Base-by-base conservation (phyloP, 2,113 vertebrate genomes). In the Brienomyrus brachyistius region DNA sequence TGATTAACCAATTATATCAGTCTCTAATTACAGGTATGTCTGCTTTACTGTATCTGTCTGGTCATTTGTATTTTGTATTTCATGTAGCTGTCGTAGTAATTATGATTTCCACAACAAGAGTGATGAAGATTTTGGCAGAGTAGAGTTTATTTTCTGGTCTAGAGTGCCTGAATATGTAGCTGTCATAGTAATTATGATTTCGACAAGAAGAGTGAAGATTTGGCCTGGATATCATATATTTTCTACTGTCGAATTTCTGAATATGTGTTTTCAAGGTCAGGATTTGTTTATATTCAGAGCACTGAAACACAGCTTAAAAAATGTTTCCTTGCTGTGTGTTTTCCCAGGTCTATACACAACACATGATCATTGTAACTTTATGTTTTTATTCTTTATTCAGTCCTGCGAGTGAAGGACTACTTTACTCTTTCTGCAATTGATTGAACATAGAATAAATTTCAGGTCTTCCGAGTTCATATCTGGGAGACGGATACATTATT, bases 141-240 rank as follows among this genome's bases (percentile, higher is more conserved):
- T 47, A 31, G 11, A 4, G 10, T 35, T 13, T 74, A 15, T 74
- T 74, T 74, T 74, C 66, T 27, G 31, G 10, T 74, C n/a, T 31
- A 15, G 27, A 74, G 35, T 74, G 66, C 10, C 66, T 70, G 66
- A 35, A 15, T 74, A 74, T 74, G 27, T 74, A 74, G 27, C 27
- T 31, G n/a, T 35, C 66, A 86, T 82, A 89, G 89, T 89, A 86
- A 35, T 89, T 89, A 89, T 89, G 88, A 74, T 77, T 15, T 10
- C 15, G 17, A 56, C 19, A 54, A 80, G 51, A 89, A 23, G 17
- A 27, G 8, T 47, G 21, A 48, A 48, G n/a, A 19, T n/a, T 85
- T 50, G 4, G 6, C 19, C 17, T 50, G 45, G 50, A 50, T 50
- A 66, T 66, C 27, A 9, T 66, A 27, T 27, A 11, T 66, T 77